Evolutionary conservation across 1,140 invertebrate species (phyloP), one percentile per base, ranked within the genome.

Genomic region (Sitodiplosis mosellana): DNA sequence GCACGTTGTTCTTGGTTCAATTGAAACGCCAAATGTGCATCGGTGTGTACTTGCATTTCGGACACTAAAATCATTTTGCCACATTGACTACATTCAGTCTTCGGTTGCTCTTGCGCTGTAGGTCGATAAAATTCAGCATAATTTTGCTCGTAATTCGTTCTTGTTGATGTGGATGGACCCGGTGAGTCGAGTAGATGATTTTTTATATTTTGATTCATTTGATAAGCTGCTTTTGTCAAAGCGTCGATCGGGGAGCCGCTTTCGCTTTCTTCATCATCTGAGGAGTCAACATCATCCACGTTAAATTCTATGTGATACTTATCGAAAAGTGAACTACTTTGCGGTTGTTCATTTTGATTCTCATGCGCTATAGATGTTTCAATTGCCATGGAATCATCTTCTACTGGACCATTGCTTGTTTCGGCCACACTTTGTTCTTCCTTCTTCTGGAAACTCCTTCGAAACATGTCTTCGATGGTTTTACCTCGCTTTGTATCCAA

Each of bases 21-120:
- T 54, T 71, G 73, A 55, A 75, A 75, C 5, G 81, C 81, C 50
- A 77, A 62, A 57, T 85, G 81, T 60, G 75, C 83, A 64, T 85
- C 80, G 48, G 69, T 60, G 59, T 85, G 81, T 54, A 77, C 75
- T 14, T 59, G 49, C 56, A 76, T 70, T 49, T 76, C 75, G 4
- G 65, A 61, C 15, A 63, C 15, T 22, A 64, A 56, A 22, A 84
- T 68, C 54, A 63, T 69, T 55, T 73, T 72, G 48, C 73, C 67
- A 56, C 81, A 84, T 54, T 80, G 69, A 2, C 58, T 10, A 58
- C 81, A 84, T 41, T 64, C 63, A 55, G 74, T 61, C 37, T 67
- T 59, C 0, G 57, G 27, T 27, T 27, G 27, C 10, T 27, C 27
- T 27, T 27, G 45, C 10, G 54, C 34, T 40, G 54, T 52, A 0